A percentile compares a stretch with the other conserved stretches of the same genome.
These are phyloP conservation scores for Eclectus roratus DNA, from an alignment of 2,113 vertebrate species.

Conservation along the genomic window DNA sequence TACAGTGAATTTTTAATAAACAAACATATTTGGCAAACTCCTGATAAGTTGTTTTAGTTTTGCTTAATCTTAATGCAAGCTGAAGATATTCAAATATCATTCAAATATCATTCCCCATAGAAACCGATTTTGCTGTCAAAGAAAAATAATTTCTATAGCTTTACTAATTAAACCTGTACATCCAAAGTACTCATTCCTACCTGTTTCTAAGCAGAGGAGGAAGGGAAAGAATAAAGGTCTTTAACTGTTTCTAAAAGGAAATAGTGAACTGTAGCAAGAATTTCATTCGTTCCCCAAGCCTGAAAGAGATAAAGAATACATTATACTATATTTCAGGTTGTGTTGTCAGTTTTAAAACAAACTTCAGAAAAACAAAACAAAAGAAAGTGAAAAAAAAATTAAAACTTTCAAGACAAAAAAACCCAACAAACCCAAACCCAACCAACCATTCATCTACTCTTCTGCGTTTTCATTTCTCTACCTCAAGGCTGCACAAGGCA, in stretches of 20 bases:
- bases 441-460: not conserved
- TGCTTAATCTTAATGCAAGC: not conserved
- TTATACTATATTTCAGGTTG: not conserved
- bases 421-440: not conserved
- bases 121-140: not conserved
- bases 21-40: not conserved
- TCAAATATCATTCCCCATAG: not conserved
- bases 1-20: not conserved
- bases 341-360: not conserved
- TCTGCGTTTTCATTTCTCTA: not conserved
- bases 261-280: not conserved
- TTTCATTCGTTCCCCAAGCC: slow-evolving; percentile 65
- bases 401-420: not conserved
- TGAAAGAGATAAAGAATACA: slow-evolving; percentile 55
- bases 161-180: not conserved
- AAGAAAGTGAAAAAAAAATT: not conserved
- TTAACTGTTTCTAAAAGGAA: not conserved
- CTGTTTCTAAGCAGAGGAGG: not conserved
- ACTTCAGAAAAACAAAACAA: not conserved
- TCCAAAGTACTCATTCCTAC: not conserved
- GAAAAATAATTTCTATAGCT: not conserved
- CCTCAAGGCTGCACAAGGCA: not conserved
- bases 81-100: not conserved
- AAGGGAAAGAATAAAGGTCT: not conserved
- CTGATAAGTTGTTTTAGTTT: not conserved